These are phyloP conservation scores for Halcyon senegalensis DNA, from an alignment of 2,113 vertebrate genomes.

Conservation along the genomic window DNA sequence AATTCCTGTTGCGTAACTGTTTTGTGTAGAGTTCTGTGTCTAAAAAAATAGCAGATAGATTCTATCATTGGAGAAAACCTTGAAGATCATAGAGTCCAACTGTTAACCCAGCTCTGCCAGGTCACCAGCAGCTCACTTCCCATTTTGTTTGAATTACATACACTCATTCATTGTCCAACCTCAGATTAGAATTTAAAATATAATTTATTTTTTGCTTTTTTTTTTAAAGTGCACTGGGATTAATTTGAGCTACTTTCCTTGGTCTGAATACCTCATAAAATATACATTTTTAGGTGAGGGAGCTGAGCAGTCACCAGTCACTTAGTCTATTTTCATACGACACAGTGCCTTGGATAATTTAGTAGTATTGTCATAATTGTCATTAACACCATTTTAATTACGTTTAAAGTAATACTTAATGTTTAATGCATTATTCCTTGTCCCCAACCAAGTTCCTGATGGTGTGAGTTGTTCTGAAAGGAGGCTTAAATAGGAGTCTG, in stretches of 20 bases:
- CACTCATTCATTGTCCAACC: background rate
- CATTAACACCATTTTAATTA: background rate
- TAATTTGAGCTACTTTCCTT: background rate
- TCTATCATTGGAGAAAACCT: background rate
- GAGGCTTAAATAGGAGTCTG: background rate
- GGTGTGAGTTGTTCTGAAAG: background rate
- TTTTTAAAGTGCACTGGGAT: background rate
- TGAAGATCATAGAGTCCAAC: background rate
- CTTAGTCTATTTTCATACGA: background rate
- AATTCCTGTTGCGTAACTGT: background rate
- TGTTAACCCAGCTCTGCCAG: background rate
- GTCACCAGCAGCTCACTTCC: background rate
- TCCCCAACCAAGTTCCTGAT: background rate
- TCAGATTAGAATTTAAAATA: background rate
- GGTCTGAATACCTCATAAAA: background rate
- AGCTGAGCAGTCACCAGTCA: background rate
- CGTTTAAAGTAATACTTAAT: background rate
- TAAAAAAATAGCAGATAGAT: background rate
- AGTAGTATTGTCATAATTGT: background rate
- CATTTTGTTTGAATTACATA: rapidly evolving
- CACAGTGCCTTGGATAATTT: background rate
- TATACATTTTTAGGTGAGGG: background rate
- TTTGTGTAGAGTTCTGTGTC: background rate
- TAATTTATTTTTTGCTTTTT: background rate
- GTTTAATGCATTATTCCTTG: background rate